Evolutionary conservation across 2,113 vertebrate genomes (phyloP).

Genomic region (Sciurus niger): DNA sequence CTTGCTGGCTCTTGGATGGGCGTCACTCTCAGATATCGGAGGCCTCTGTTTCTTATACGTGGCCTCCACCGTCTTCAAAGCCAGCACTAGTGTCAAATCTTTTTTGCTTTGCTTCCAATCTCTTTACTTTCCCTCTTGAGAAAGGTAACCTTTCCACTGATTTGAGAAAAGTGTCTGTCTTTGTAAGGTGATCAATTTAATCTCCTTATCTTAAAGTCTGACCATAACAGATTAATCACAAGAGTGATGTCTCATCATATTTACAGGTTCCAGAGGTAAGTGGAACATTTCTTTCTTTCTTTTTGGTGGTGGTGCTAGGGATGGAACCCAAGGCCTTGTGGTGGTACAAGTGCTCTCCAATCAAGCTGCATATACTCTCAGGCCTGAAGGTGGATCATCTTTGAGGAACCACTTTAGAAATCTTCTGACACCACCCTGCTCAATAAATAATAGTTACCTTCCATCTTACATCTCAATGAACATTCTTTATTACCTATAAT

Average conservation of each 20-base stretch:
- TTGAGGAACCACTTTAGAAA: slow-evolving; percentile 34
- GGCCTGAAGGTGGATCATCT: background rate
- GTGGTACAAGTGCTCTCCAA: too few relatives aligned
- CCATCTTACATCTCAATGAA: background rate
- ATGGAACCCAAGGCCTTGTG: too few relatives aligned
- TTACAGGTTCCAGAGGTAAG: background rate
- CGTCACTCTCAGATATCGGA: background rate
- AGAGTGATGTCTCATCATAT: background rate
- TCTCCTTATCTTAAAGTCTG: background rate
- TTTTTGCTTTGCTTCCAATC: background rate
- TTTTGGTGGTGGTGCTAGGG: too few relatives aligned
- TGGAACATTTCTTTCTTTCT: too few relatives aligned
- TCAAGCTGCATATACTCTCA: too few relatives aligned
- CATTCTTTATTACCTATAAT: slow-evolving; percentile 34
- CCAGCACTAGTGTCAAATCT: background rate
- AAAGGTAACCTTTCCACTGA: background rate
- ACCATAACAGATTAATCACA: background rate
- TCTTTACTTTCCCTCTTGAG: background rate
- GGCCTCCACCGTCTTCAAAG: background rate
- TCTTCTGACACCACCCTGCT: background rate
- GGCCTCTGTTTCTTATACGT: background rate
- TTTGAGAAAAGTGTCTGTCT: background rate
- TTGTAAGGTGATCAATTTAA: slow-evolving; percentile 7
- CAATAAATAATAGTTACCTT: slow-evolving; percentile 9
- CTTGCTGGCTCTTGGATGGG: background rate